Evolutionary conservation across 2,113 vertebrate species (phyloP).

Genomic region (Muntiacus muntjak): DNA sequence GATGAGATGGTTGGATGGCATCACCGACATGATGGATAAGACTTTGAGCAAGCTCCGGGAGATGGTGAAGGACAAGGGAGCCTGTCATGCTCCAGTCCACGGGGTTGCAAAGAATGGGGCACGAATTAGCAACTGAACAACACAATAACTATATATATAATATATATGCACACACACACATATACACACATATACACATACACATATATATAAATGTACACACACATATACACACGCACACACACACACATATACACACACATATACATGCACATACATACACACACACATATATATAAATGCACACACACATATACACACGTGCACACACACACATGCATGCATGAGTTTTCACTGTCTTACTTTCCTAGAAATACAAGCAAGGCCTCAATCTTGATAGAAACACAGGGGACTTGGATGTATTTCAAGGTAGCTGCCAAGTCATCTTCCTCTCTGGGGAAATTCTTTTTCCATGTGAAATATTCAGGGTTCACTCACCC

Average conservation of each 20-base stretch:
- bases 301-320: background rate
- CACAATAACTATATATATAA: background rate
- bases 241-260: background rate
- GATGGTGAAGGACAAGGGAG: background rate
- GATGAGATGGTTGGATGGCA: background rate
- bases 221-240: background rate
- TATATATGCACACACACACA: background rate
- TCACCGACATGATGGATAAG: accelerated
- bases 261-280: background rate
- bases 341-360: background rate
- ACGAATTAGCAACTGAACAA: accelerated
- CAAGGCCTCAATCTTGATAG: background rate
- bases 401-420: background rate
- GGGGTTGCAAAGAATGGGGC: background rate
- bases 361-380: background rate
- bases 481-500: background rate
- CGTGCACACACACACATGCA: background rate
- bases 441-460: background rate
- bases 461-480: conserved; percentile 10
- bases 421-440: background rate
- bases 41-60: background rate
- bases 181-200: accelerated
- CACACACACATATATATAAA: background rate
- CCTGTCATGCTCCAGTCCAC: background rate
- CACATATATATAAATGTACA: background rate